Evolutionary conservation across 2,888 invertebrate genomes (phyloP).

Genomic region (Philonicus albiceps): DNA sequence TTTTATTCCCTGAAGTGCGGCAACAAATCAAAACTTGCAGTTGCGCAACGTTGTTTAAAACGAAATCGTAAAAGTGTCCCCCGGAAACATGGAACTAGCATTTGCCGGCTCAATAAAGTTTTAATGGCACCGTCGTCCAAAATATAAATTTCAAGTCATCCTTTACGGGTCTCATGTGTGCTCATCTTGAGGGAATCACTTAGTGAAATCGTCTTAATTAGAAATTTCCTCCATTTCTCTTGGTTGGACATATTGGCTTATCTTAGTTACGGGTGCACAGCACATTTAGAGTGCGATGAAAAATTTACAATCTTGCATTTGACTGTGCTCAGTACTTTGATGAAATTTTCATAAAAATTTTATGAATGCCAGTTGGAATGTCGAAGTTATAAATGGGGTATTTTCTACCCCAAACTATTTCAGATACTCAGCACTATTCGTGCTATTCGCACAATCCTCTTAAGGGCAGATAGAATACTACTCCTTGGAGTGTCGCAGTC

Average conservation of each 20-base stretch:
- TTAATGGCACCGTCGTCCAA: conserved; percentile 10
- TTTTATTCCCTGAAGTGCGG: not conserved
- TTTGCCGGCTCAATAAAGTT: conserved; percentile 34
- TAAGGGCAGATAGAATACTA: not conserved
- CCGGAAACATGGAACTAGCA: conserved; percentile 10
- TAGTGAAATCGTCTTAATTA: conserved; percentile 24
- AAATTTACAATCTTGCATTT: not conserved
- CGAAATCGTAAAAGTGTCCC: conserved; percentile 24
- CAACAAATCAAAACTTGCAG: conserved; percentile 11
- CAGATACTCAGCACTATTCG: not conserved
- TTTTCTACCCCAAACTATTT: not conserved
- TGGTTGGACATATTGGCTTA: not conserved
- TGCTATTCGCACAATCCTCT: not conserved
- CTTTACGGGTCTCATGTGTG: conserved; percentile 26
- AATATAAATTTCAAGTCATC: conserved; percentile 34
- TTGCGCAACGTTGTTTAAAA: not conserved
- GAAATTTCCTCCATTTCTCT: not conserved
- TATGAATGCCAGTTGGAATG: not conserved
- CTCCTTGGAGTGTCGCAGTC: not conserved
- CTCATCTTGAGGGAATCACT: not conserved
- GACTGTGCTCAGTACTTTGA: not conserved
- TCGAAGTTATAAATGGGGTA: not conserved
- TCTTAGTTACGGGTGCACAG: not conserved
- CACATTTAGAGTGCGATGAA: not conserved
- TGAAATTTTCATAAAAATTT: not conserved